Percentiles rank a stretch among this genome's conserved stretches.
phyloP scores from a whole-genome alignment of 1,140 invertebrate genomes.

The Cydia fagiglandana region DNA sequence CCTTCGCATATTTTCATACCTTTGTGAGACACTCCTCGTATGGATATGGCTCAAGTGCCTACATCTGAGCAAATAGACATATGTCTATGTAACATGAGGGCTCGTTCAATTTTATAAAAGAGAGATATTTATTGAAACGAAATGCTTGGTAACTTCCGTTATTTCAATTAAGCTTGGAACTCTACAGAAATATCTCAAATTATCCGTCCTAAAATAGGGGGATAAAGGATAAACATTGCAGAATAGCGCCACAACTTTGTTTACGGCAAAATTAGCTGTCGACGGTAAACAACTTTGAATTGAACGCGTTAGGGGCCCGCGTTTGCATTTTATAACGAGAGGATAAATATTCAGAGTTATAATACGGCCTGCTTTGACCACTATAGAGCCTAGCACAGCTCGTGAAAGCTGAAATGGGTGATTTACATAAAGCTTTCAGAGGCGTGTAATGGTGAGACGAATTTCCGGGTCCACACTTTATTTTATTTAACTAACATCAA shows the following conservation, averaged over 20 bases:
- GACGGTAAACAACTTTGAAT: not conserved
- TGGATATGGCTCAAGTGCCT: too few relatives aligned
- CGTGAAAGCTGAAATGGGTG: not conserved
- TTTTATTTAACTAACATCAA: too few relatives aligned
- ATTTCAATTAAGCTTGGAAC: not conserved
- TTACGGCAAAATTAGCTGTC: conserved; percentile 11
- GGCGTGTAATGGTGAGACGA: not conserved
- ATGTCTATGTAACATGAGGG: too few relatives aligned
- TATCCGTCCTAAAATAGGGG: not conserved
- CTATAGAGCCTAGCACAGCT: not conserved
- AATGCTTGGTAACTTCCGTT: not conserved
- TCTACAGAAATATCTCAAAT: not conserved
- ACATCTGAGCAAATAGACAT: too few relatives aligned
- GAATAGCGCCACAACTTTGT: conserved; percentile 5
- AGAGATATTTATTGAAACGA: too few relatives aligned
- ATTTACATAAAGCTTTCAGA: conserved; percentile 8
- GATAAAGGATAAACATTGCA: conserved; percentile 7
- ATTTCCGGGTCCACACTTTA: not conserved
- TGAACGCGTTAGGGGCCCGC: not conserved
- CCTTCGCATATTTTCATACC: too few relatives aligned
- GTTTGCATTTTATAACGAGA: conserved; percentile 16
- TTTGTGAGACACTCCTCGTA: too few relatives aligned
- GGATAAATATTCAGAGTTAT: conserved; percentile 12
- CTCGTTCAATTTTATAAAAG: too few relatives aligned
- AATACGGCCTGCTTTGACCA: not conserved